Evolutionary conservation across 2,888 invertebrate species (phyloP), one percentile per base, ranked within the genome.

Genomic region (Dasypolia templi): DNA sequence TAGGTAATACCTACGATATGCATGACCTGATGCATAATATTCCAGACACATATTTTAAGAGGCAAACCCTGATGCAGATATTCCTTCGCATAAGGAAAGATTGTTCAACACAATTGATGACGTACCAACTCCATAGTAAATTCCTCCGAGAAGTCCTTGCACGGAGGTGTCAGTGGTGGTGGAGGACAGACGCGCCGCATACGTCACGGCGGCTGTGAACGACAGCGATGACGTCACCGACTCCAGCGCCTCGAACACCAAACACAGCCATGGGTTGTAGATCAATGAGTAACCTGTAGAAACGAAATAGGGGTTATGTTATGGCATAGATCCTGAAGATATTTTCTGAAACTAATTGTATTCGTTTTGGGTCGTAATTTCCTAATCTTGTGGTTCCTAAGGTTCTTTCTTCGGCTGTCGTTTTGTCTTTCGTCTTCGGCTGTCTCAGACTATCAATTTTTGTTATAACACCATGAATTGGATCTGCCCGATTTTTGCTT

Each of bases 41-140:
- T 66, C 6, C 9, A 39, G 46, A 5, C 26, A 49, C 9, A 35
- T 29, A 29, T n/a, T 53, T 42, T 17, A n/a, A 42, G 7, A 51
- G 29, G 6, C 17, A 14, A 65, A 29, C n/a, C 69, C 7, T 19
- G 19, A 39, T 19, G 26, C 6, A 35, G 6, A 35, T 35, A 53
- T 46, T 32, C 4, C 26, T 32, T 46, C 44, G n/a, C 17, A 3
- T 19, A n/a, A 22, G 14, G 12, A 14, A 7, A 32, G 22, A 17
- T 22, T 32, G 22, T 5, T 49, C 49, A 49, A 32, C 11, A 17
- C n/a, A 64, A 53, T 75, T 90, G 0, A 95, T 91, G 2, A 75
- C 92, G 29, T 91, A 97, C 98, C 98, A 75, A 98, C 97, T 85
- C 98, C 98, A 89, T 97, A 98, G 90, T 98, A 98, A n/a, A 98